Percentiles rank a stretch among this genome's conserved stretches.
Conservation (phyloP, 2,797 vertebrate genomes). For the Scolopax bukidnonensis region DNA sequence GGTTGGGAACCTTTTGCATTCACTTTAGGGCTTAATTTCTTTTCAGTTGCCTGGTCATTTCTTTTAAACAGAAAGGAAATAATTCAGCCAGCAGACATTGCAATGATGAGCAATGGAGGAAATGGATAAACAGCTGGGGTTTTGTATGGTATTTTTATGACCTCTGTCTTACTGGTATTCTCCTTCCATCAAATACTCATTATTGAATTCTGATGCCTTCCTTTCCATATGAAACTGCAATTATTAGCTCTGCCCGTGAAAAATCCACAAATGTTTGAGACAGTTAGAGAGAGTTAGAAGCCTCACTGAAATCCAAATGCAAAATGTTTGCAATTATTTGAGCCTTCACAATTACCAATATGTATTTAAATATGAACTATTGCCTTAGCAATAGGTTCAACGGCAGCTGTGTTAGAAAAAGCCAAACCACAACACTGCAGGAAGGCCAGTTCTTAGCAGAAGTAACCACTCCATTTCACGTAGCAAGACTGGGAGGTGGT, state of each 20-base stretch:
- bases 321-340: not conserved
- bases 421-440: not conserved
- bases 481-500: not conserved
- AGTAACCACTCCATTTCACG: not conserved
- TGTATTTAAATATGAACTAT: not conserved
- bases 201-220: not conserved
- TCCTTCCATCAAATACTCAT: not conserved
- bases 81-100: not conserved
- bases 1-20: not conserved
- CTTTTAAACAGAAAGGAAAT: not conserved
- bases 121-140: constrained; percentile 35
- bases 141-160: constrained; percentile 33
- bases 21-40: not conserved
- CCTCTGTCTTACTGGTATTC: constrained; percentile 12
- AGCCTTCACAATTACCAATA: not conserved
- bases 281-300: not conserved
- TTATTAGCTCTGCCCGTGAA: not conserved
- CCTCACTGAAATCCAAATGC: not conserved
- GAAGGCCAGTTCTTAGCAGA: not conserved
- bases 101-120: constrained; percentile 21
- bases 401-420: not conserved
- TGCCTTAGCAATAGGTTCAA: not conserved
- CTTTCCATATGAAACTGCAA: constrained; percentile 1
- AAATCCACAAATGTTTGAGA: not conserved
- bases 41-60: not conserved